Conservation (phyloP, 35 echinoderm and acorn worm genomes). For the Amphiura filiformis region DNA sequence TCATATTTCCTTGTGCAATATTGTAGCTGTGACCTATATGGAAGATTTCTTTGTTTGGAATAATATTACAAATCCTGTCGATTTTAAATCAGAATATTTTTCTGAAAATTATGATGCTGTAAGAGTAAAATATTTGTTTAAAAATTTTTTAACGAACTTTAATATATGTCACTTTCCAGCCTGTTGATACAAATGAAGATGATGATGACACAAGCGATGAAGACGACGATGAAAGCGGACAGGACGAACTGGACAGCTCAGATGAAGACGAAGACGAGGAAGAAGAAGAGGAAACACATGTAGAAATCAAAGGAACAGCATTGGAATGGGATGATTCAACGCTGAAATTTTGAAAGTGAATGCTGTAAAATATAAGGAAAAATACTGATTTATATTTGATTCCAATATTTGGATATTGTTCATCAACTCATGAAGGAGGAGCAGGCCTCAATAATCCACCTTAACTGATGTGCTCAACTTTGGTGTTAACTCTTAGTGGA, state of each 20-base stretch:
- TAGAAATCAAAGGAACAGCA: constrained; percentile 84
- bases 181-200: constrained; percentile 25
- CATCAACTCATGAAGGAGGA: not conserved
- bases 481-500: too few species aligned
- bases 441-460: not conserved
- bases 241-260: constrained; percentile 46
- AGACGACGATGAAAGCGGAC: constrained; percentile 71
- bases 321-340: constrained; percentile 91
- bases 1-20: too few species aligned
- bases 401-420: constrained; percentile 1
- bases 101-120: too few species aligned
- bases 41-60: too few species aligned
- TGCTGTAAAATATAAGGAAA: not conserved
- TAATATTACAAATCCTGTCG: too few species aligned
- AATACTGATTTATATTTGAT: not conserved
- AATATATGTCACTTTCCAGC: not conserved
- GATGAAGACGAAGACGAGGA: constrained; percentile 86
- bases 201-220: constrained; percentile 65
- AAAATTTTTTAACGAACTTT: too few species aligned
- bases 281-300: constrained; percentile 53
- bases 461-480: too few species aligned
- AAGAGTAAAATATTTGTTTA: too few species aligned
- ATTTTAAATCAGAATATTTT: too few species aligned
- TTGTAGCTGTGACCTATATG: too few species aligned
- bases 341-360: constrained; percentile 68